These are phyloP conservation scores for Paelopatides confundens DNA, from an alignment of 53 echinoderm and acorn worm genomes.

Conservation along the genomic window DNA sequence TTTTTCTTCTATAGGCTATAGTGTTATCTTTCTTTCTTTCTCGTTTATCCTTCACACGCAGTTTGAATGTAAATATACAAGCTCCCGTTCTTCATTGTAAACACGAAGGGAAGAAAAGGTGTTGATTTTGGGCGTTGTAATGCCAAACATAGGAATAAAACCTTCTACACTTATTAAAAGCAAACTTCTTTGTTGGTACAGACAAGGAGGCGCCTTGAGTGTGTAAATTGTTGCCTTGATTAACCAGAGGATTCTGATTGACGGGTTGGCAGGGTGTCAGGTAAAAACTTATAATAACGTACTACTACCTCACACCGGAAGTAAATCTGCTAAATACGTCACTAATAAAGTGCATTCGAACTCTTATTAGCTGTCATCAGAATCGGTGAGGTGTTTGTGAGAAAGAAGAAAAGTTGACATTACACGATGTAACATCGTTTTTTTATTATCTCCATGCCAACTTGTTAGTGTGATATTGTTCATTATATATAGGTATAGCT, in stretches of 20 bases:
- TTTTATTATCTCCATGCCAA: too few species aligned
- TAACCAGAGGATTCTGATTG: slow-evolving; percentile 8
- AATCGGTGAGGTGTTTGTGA: background rate
- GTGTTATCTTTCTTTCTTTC: too few species aligned
- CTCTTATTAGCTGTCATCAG: background rate
- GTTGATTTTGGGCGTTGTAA: slow-evolving; percentile 44
- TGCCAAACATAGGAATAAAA: slow-evolving; percentile 14
- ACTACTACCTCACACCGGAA: slow-evolving; percentile 13
- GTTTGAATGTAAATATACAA: slow-evolving; percentile 26
- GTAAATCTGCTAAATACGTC: slow-evolving; percentile 10
- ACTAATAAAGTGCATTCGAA: background rate
- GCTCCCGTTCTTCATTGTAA: slow-evolving; percentile 8
- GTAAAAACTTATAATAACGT: background rate
- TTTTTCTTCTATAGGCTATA: background rate
- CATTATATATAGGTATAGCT: too few species aligned
- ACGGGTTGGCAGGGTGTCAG: slow-evolving; percentile 6
- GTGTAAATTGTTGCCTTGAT: slow-evolving; percentile 32
- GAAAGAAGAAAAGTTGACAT: background rate
- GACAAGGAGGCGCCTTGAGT: slow-evolving; percentile 40
- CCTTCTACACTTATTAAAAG: slow-evolving; percentile 17
- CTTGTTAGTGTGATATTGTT: too few species aligned
- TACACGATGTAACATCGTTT: background rate
- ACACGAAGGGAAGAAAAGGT: slow-evolving; percentile 30
- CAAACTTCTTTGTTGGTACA: slow-evolving; percentile 33
- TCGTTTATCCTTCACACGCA: background rate